A percentile compares a stretch with the other conserved stretches of the same genome.
Evolutionary conservation across 2,888 invertebrate genomes (phyloP).

Genomic region (Unio delphinus): DNA sequence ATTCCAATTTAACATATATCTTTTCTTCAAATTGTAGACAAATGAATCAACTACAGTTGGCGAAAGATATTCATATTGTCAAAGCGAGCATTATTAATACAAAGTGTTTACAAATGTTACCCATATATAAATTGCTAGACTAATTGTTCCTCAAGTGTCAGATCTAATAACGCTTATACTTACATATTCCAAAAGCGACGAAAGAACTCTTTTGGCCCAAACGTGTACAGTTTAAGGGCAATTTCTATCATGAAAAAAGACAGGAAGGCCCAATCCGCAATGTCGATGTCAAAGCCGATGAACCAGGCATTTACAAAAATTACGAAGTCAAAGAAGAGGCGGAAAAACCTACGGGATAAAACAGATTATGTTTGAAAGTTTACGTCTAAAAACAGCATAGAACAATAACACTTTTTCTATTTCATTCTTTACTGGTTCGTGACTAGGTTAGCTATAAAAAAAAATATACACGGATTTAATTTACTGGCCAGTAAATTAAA

Average conservation of each 20-base stretch:
- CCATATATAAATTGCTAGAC: no score
- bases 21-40: no score
- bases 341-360: constrained; percentile 67
- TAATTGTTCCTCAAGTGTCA: no score
- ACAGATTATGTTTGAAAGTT: neutral
- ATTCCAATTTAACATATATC: no score
- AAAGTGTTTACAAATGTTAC: no score
- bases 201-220: constrained; percentile 70
- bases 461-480: no score
- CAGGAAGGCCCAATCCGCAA: constrained; percentile 72
- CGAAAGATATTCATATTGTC: no score
- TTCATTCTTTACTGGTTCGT: no score
- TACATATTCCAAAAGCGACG: constrained; percentile 72
- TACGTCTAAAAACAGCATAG: neutral
- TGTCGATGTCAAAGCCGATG: constrained; percentile 68
- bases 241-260: constrained; percentile 72
- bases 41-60: no score
- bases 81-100: no score
- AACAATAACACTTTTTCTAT: neutral
- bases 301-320: constrained; percentile 72
- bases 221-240: constrained; percentile 71
- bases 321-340: constrained; percentile 71
- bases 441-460: no score
- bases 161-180: constrained; percentile 34
- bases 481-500: no score